These are phyloP conservation scores for Samia ricini DNA, from an alignment of 1,140 invertebrate species.

Conservation along the genomic window DNA sequence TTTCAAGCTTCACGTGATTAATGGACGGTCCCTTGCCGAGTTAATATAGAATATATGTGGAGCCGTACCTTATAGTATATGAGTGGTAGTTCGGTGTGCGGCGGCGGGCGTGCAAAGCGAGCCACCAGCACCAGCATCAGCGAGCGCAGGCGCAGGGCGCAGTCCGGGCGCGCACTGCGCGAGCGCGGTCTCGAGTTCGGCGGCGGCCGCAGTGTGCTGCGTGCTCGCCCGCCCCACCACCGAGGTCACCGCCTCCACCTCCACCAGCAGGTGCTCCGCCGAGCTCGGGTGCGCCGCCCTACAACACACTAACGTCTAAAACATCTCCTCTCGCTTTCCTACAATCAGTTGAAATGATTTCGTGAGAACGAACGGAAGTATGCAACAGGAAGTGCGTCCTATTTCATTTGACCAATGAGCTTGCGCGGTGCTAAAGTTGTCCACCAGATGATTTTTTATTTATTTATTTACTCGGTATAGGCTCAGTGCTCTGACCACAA, in stretches of 20 bases:
- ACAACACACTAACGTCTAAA: background rate
- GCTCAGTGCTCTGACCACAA: too few species aligned
- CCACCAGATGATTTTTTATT: too few species aligned
- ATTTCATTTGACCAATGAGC: too few species aligned
- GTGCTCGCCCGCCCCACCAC: constrained; percentile 86
- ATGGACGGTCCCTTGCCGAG: too few species aligned
- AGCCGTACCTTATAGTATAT: constrained; percentile 25
- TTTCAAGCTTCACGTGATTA: too few species aligned
- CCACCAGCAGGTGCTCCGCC: constrained; percentile 81
- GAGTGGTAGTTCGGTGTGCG: constrained; percentile 9
- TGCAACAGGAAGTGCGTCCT: too few species aligned
- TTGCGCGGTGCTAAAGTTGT: too few species aligned
- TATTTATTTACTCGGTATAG: too few species aligned
- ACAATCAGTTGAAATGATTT: too few species aligned
- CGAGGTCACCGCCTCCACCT: constrained; percentile 86
- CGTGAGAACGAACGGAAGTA: too few species aligned
- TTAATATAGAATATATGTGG: too few species aligned
- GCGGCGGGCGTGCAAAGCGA: constrained; percentile 73
- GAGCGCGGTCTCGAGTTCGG: constrained; percentile 44
- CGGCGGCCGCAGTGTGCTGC: constrained; percentile 38
- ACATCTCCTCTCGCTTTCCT: too few species aligned
- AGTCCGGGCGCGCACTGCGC: constrained; percentile 59
- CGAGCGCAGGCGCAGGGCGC: constrained; percentile 80
- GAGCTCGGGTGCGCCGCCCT: constrained; percentile 82
- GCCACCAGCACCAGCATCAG: constrained; percentile 84